Evolutionary conservation across 2,888 invertebrate species (phyloP), one percentile per base, ranked within the genome.

Genomic region (Lycaena phlaeas): DNA sequence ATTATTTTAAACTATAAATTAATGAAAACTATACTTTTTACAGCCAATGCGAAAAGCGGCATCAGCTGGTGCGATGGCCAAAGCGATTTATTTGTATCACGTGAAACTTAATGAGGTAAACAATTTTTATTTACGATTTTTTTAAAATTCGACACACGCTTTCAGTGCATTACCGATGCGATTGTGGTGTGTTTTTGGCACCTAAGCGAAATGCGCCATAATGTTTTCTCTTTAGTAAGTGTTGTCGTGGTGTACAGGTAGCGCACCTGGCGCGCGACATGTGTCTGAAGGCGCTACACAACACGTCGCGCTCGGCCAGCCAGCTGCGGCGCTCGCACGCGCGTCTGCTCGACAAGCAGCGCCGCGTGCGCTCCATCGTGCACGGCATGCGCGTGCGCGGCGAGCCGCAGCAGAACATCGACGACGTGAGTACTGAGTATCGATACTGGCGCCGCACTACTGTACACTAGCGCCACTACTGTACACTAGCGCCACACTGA

Each of bases 281-380:
- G 70, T 68, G 69, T 25, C 65, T 65, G 59, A 64, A 68, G 38
- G 45, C 78, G 42, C 56, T 79, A 12, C 72, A 72, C 63, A 72
- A 76, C 66, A 51, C 50, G 44, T 11, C 38, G 50, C 61, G 67
- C 29, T 50, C 50, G 27, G 46, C 44, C 56, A 57, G 57, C 56
- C 61, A 59, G 22, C 22, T 36, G 2, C 49, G 46, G 12, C 15
- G 14, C 14, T 42, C 42, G 45, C 91, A 95, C 68, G 91, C 91
- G 61, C 87, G 95, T 9, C 87, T 96, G 46, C 89, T 95, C 44
- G 94, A 94, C 62, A 96, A 96, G 73, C 92, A 94, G 56, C 91
- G 94, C 53, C 87, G 94, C 61, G 89, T 96, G 56, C 93, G 95
- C 61, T 90, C 91, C 47, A 91, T 96, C 36, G 88, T 92, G 43